A percentile compares a stretch with the other conserved stretches of the same genome.
phyloP scores from a whole-genome alignment of 2,113 vertebrate species.

The Antidorcas marsupialis region DNA sequence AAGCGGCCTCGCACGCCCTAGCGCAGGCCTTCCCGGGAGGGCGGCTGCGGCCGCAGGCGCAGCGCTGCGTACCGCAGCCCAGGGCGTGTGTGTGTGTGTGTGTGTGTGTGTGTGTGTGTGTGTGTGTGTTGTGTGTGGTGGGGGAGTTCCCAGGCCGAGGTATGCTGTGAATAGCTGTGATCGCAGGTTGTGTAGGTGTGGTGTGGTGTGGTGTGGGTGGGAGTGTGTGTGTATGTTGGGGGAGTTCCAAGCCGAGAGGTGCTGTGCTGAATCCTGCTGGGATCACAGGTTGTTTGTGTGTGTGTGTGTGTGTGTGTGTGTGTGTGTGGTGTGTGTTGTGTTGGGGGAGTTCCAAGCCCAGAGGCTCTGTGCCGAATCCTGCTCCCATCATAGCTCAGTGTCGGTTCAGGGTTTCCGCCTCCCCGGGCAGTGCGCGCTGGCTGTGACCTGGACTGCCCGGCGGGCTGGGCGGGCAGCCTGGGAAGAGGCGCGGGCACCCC shows the following conservation, averaged over 20 bases:
- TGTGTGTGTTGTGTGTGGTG: too few species aligned
- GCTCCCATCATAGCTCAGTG: background rate
- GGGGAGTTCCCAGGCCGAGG: too few species aligned
- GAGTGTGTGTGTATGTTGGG: too few species aligned
- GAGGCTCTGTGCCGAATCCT: background rate
- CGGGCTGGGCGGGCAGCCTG: background rate
- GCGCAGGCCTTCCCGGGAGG: background rate
- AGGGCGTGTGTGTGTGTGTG: too few species aligned
- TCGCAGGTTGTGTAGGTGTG: background rate
- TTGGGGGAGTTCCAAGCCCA: background rate
- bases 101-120: background rate
- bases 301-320: too few species aligned
- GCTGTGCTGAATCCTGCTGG: background rate
- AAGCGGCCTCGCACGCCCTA: slow-evolving; percentile 79
- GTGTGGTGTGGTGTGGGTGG: too few species aligned
- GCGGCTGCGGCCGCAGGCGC: background rate
- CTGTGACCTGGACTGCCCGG: background rate
- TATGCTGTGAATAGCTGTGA: too few species aligned
- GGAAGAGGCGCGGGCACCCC: background rate
- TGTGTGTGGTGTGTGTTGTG: background rate
- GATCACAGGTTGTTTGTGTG: too few species aligned
- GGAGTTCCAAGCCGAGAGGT: too few species aligned
- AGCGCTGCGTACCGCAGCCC: too few species aligned
- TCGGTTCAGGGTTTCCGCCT: background rate
- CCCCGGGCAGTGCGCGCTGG: background rate